These are phyloP conservation scores for Idaea dimidiata DNA, from an alignment of 2,888 invertebrate genomes.

Conservation along the genomic window DNA sequence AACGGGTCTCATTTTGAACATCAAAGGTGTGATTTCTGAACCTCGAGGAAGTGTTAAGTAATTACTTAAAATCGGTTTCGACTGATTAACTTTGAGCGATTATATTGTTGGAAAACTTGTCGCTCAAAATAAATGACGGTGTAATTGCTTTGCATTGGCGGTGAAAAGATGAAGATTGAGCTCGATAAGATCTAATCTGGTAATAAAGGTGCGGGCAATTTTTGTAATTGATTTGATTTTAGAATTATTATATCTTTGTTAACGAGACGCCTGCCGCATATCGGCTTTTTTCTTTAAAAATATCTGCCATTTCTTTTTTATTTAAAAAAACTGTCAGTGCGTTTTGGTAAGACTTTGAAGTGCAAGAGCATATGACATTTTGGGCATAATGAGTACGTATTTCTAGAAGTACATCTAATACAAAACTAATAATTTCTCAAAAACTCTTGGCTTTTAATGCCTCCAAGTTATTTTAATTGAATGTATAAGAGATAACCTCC, in stretches of 20 bases:
- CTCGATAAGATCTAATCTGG: conserved; percentile 22
- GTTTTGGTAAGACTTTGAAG: too few species aligned
- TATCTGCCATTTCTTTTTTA: neutral
- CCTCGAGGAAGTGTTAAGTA: conserved; percentile 69
- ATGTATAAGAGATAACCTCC: too few species aligned
- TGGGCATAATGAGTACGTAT: too few species aligned
- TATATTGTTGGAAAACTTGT: conserved; percentile 51
- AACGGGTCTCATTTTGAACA: conserved; percentile 67
- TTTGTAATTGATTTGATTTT: conserved; percentile 17
- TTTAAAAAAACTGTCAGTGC: neutral
- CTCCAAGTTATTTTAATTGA: too few species aligned
- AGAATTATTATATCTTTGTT: conserved; percentile 2
- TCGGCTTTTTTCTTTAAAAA: neutral
- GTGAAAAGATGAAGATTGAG: conserved; percentile 31
- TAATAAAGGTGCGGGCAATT: conserved; percentile 12
- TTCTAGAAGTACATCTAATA: too few species aligned
- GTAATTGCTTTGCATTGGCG: conserved; percentile 29
- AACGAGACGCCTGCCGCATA: neutral
- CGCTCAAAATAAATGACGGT: conserved; percentile 37
- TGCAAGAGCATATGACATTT: too few species aligned
- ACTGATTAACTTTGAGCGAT: conserved; percentile 45
- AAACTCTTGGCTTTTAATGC: too few species aligned
- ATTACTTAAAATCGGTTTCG: conserved; percentile 63
- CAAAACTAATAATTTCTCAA: too few species aligned
- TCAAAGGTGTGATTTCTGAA: conserved; percentile 73